Conservation (phyloP, 2,113 vertebrate genomes). For the Charina bottae region DNA sequence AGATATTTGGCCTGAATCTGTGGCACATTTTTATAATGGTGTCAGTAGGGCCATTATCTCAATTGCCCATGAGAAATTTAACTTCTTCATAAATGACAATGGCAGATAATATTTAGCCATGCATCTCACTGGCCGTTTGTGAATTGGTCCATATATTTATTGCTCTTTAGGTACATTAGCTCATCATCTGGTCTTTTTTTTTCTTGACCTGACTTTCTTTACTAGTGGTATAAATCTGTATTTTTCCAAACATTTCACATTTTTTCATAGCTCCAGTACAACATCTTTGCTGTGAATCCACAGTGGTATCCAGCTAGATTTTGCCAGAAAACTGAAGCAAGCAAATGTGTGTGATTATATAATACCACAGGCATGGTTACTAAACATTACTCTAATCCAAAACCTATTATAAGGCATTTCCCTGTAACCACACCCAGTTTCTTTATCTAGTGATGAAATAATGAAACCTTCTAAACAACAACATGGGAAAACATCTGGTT, state of each 20-base stretch:
- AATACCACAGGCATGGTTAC: slow-evolving; percentile 33
- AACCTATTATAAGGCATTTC: slow-evolving; percentile 44
- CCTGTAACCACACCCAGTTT: background rate
- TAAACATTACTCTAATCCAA: slow-evolving; percentile 44
- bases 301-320: slow-evolving; percentile 6
- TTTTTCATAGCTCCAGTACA: slow-evolving; percentile 44
- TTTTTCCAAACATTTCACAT: slow-evolving; percentile 6
- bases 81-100: slow-evolving; percentile 50
- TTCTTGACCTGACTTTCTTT: slow-evolving; percentile 15
- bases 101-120: slow-evolving; percentile 45
- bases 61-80: slow-evolving; percentile 58
- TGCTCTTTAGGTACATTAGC: background rate
- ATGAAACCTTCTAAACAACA: background rate
- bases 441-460: slow-evolving; percentile 52
- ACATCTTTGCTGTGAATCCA: background rate
- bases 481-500: background rate
- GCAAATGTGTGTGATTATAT: background rate
- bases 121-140: slow-evolving; percentile 8
- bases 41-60: slow-evolving; percentile 23
- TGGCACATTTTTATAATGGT: slow-evolving; percentile 46
- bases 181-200: fast-evolving
- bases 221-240: background rate
- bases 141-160: slow-evolving; percentile 32
- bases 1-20: slow-evolving; percentile 33
- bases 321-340: slow-evolving; percentile 58